A percentile compares a stretch with the other conserved stretches of the same genome.
phyloP scores from a whole-genome alignment of 2,888 invertebrate species.

The Gerris lacustris region DNA sequence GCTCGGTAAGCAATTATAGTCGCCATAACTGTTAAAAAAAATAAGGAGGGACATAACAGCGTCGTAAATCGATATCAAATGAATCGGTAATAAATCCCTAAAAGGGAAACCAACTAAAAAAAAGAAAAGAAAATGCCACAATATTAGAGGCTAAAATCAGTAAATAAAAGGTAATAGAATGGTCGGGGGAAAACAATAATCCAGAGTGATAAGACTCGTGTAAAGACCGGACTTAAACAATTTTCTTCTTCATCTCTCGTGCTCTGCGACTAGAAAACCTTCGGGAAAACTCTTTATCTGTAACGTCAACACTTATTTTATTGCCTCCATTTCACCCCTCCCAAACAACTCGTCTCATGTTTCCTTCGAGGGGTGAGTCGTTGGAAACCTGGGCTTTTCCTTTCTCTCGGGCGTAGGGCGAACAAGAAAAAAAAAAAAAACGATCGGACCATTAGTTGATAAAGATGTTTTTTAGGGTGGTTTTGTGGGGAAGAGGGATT shows the following conservation, averaged over 20 bases:
- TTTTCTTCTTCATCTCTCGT: neutral
- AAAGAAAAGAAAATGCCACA: no score
- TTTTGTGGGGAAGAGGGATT: no score
- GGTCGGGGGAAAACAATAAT: neutral
- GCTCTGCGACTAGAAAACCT: neutral
- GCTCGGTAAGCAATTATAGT: no score
- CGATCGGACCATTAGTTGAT: neutral
- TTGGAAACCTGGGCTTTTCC: neutral
- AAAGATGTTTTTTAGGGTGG: neutral
- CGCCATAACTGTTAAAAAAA: no score
- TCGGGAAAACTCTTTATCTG: neutral
- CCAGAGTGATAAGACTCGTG: neutral
- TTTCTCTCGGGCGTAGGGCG: neutral
- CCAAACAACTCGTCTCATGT: neutral
- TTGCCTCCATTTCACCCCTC: neutral
- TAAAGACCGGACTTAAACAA: neutral
- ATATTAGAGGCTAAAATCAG: no score
- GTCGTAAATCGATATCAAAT: no score
- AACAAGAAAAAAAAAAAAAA: neutral
- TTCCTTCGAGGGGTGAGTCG: neutral
- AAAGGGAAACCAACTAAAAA: no score
- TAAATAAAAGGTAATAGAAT: no score
- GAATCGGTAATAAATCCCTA: no score
- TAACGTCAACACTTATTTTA: conserved; percentile 5
- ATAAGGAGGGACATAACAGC: no score